phyloP scores from a whole-genome alignment of 2,888 invertebrate genomes.

The Callyntrura sp. region DNA sequence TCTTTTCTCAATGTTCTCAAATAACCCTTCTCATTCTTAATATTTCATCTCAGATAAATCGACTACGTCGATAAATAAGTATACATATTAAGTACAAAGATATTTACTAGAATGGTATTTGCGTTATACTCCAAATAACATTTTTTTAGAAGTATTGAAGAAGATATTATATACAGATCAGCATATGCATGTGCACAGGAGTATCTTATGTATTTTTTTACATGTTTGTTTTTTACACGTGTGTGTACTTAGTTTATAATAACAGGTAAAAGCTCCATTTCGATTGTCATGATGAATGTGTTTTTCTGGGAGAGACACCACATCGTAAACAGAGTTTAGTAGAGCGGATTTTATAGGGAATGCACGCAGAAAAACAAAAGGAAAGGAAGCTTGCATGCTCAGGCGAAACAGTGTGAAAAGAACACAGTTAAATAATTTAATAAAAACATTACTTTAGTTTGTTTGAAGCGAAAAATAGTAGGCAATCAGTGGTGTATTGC shows the following conservation, averaged over 20 bases:
- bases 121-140: neutral
- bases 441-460: slow-evolving; percentile 1
- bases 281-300: too few relatives aligned
- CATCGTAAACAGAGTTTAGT: neutral
- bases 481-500: slow-evolving; percentile 37
- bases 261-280: neutral
- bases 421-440: slow-evolving; percentile 36
- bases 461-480: neutral
- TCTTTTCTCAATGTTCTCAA: slow-evolving; percentile 9
- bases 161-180: neutral
- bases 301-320: neutral
- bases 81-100: neutral
- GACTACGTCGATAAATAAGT: neutral
- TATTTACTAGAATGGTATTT: neutral
- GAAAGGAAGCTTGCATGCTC: neutral
- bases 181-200: neutral
- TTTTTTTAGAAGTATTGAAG: neutral
- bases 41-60: slow-evolving; percentile 1
- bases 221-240: too few relatives aligned
- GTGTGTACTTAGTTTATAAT: neutral
- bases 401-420: slow-evolving; percentile 11
- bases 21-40: neutral
- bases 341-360: neutral
- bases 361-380: neutral
- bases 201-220: neutral